Percentiles rank a stretch among this genome's conserved stretches.
Evolutionary conservation across 2,888 invertebrate species (phyloP).

Genomic region (Neoscelio sp.): DNA sequence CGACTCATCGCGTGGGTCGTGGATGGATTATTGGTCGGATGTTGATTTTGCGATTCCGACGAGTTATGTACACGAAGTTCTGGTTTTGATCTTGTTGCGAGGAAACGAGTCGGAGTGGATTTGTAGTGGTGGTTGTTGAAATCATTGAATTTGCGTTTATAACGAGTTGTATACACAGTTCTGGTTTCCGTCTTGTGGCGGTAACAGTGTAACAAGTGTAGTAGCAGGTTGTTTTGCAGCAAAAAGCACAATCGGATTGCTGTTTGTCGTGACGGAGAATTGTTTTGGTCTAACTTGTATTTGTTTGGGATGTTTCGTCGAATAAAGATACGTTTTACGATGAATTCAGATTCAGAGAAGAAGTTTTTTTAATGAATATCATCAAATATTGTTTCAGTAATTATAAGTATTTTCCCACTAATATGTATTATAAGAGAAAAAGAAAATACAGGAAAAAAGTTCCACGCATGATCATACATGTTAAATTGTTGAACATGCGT

Average conservation of each 20-base stretch:
- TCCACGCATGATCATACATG: no score
- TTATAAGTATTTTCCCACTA: no score
- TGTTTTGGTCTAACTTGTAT: constrained; percentile 10
- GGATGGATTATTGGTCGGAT: constrained; percentile 5
- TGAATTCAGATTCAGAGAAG: no score
- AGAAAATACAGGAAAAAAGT: no score
- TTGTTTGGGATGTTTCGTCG: background rate
- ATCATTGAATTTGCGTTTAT: constrained; percentile 51
- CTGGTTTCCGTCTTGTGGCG: constrained; percentile 42
- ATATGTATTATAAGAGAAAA: no score
- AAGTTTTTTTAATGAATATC: no score
- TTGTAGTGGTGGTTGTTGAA: constrained; percentile 33
- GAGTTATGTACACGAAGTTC: constrained; percentile 4
- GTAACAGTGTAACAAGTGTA: constrained; percentile 51
- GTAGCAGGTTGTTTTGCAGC: constrained; percentile 47
- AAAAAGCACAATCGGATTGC: constrained; percentile 33
- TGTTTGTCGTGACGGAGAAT: background rate
- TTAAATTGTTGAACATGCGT: no score
- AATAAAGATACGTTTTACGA: no score
- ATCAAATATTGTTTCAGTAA: no score
- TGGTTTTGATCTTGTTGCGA: constrained; percentile 43
- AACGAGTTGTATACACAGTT: constrained; percentile 43
- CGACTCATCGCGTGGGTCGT: background rate
- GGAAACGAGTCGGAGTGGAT: constrained; percentile 38
- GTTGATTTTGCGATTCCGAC: constrained; percentile 12